A percentile compares a stretch with the other conserved stretches of the same genome.
Conservation (phyloP, 2,797 vertebrate species). For the Salmo trutta region DNA sequence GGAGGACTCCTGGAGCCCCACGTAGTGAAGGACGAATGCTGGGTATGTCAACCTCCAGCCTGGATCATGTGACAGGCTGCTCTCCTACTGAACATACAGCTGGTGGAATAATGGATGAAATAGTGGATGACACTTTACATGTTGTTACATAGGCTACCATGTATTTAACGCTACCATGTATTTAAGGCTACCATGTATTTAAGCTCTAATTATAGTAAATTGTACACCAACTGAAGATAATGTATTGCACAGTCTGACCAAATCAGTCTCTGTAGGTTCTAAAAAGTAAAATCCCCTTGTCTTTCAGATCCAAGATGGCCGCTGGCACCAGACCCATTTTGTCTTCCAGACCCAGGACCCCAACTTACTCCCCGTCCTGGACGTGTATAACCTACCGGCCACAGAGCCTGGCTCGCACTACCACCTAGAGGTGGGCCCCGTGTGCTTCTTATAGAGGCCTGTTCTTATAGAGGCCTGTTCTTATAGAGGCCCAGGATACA, state of each 20-base stretch:
- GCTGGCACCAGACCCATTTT: constrained; percentile 90
- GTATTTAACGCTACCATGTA: no score
- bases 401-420: constrained; percentile 79
- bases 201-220: no score
- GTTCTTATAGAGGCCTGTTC: background rate
- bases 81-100: no score
- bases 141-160: no score
- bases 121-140: no score
- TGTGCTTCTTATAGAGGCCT: constrained; percentile 87
- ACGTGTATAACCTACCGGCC: constrained; percentile 82
- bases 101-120: no score
- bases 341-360: constrained; percentile 90
- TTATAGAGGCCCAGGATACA: background rate
- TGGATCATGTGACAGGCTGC: no score
- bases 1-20: constrained; percentile 85
- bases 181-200: no score
- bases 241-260: no score
- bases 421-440: constrained; percentile 91
- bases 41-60: constrained; percentile 72
- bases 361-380: constrained; percentile 87
- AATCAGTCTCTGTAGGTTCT: background rate
- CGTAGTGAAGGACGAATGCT: constrained; percentile 86
- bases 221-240: no score
- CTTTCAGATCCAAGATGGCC: constrained; percentile 87
- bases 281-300: background rate